These are phyloP conservation scores for Ochotona curzoniae DNA, from an alignment of 2,113 vertebrate genomes.

Conservation along the genomic window DNA sequence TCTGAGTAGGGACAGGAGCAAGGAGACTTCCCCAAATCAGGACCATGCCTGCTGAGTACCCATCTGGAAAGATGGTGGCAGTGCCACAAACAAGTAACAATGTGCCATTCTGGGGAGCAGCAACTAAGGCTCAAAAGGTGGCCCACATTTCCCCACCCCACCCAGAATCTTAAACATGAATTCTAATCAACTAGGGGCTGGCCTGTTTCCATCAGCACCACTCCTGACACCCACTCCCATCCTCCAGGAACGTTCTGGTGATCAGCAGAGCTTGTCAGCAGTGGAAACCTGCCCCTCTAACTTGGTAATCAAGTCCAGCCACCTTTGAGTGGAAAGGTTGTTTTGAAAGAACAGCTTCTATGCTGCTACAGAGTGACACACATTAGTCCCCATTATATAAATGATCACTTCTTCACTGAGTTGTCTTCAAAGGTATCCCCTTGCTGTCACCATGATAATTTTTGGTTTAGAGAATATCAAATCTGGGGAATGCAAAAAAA, in stretches of 20 bases:
- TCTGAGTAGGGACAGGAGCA: neutral
- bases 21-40: too few species aligned
- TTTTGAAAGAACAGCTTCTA: neutral
- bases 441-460: neutral
- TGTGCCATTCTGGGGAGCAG: neutral
- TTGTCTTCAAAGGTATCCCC: neutral
- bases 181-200: too few species aligned
- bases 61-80: neutral
- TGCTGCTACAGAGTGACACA: neutral
- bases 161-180: neutral
- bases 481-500: neutral
- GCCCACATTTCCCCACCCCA: neutral
- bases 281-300: neutral
- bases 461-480: neutral
- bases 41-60: neutral
- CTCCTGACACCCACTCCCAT: neutral
- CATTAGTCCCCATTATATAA: neutral
- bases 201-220: neutral
- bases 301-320: neutral
- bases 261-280: neutral
- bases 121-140: fast-evolving
- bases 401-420: neutral
- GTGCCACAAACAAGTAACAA: too few species aligned
- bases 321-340: neutral
- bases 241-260: neutral